Evolutionary conservation across 2,888 invertebrate genomes (phyloP), one percentile per base, ranked within the genome.

Genomic region (Carabus problematicus): DNA sequence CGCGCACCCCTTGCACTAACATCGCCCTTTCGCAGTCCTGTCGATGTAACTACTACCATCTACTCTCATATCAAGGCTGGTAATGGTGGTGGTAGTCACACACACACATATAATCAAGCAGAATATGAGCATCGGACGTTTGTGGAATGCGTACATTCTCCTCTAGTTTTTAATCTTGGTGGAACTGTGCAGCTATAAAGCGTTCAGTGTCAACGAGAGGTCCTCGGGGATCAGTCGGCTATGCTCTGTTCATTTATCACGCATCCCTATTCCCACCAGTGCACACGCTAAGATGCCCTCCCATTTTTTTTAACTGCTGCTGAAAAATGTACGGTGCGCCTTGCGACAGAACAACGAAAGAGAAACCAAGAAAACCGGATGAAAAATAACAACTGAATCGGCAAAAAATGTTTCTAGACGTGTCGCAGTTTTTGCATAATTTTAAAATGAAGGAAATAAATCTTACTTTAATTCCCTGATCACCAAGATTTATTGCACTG

Each of bases 81-180:
- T 29, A 6, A 6, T 6, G 6, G 29, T 29, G 29, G 6, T 6
- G 29, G 3, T 29, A 6, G 3, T 29, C 3, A 6, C 29, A 29
- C 29, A 2, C 6, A 6, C 29, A 29, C 29, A 29, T 6, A 29
- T 11, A 12, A 16, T 16, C 39, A 29, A 6, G 66, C 58, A 66
- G 66, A 19, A 59, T 66, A 66, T 66, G 59, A 45, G 54, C 45
- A 66, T 49, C 52, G 16, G 14, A 52, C 11, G 62, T 40, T 47
- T 14, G 14, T 41, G 42, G 63, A 54, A 49, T 58, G 41, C 56
- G 66, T 60, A 52, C 60, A 45, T 29, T 67, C 67, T 18, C 41
- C 60, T 67, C 60, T 60, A 67, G 67, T 67, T 67, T 67, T 67
- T 67, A 67, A 67, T 67, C 67, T 67, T 67, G 67, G 60, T 60